Conservation (phyloP, 2,797 vertebrate species). For the Podarcis siculus region DNA sequence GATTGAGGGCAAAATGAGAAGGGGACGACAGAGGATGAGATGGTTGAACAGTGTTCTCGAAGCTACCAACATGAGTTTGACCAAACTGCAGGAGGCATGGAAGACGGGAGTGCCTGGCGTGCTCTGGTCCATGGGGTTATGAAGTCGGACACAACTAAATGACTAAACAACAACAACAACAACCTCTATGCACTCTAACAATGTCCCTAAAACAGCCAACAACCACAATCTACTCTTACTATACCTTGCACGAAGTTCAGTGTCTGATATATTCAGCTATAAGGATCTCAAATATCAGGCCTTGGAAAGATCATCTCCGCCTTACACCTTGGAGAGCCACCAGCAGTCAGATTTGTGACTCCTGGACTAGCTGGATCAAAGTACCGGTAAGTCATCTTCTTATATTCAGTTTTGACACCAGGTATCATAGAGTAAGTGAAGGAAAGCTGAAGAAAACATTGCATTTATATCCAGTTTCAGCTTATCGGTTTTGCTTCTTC, state of each 20-base stretch:
- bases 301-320: too few relatives aligned
- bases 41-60: too few relatives aligned
- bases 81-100: too few relatives aligned
- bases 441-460: neutral
- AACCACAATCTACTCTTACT: neutral
- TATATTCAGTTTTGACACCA: neutral
- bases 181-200: neutral
- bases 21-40: too few relatives aligned
- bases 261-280: too few relatives aligned
- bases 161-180: too few relatives aligned
- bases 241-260: neutral
- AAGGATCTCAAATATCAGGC: neutral
- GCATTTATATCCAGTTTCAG: neutral
- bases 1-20: too few relatives aligned
- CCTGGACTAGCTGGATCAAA: neutral
- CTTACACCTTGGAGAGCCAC: neutral
- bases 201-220: neutral
- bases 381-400: too few relatives aligned
- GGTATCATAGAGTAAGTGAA: constrained; percentile 21
- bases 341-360: neutral
- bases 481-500: neutral
- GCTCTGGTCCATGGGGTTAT: too few relatives aligned
- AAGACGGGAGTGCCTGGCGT: too few relatives aligned
- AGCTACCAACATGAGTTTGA: too few relatives aligned
- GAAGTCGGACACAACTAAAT: too few relatives aligned